A percentile compares a stretch with the other conserved stretches of the same genome.
Conservation (phyloP, 2,113 vertebrate genomes). For the Chrysemys picta region DNA sequence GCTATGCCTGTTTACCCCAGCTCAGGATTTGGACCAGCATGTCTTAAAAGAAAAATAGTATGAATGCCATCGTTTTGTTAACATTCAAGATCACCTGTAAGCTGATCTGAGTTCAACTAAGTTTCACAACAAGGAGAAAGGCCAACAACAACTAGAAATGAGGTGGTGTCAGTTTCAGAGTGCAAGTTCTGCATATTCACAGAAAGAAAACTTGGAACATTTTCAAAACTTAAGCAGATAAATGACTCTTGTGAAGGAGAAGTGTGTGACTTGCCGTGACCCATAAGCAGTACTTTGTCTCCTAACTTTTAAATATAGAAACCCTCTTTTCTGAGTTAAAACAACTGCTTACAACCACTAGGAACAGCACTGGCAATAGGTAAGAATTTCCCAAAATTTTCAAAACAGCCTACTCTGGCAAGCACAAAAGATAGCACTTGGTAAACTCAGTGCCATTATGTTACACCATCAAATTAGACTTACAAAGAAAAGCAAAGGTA, state of each 20-base stretch:
- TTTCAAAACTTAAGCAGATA: constrained; percentile 26
- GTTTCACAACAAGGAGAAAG: constrained; percentile 43
- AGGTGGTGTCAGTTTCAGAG: constrained; percentile 1
- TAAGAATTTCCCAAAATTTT: constrained; percentile 12
- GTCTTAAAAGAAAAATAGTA: background rate
- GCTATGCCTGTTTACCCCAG: background rate
- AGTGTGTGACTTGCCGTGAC: background rate
- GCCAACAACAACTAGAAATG: background rate
- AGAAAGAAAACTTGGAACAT: constrained; percentile 24
- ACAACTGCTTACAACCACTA: background rate
- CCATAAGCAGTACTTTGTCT: background rate
- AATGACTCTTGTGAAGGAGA: constrained; percentile 27
- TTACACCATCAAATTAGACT: background rate
- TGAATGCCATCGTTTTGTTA: background rate
- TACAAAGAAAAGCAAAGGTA: background rate
- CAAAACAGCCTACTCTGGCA: background rate
- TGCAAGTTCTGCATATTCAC: constrained; percentile 1
- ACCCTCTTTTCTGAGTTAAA: background rate
- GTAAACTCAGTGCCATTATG: background rate
- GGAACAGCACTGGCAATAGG: constrained; percentile 7
- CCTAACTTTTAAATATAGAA: background rate
- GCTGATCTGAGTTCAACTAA: constrained; percentile 21
- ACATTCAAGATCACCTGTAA: constrained; percentile 24
- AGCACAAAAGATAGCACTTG: background rate
- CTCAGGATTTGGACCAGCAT: background rate